phyloP scores from a whole-genome alignment of 2,113 vertebrate species.

The Stegostoma tigrinum region DNA sequence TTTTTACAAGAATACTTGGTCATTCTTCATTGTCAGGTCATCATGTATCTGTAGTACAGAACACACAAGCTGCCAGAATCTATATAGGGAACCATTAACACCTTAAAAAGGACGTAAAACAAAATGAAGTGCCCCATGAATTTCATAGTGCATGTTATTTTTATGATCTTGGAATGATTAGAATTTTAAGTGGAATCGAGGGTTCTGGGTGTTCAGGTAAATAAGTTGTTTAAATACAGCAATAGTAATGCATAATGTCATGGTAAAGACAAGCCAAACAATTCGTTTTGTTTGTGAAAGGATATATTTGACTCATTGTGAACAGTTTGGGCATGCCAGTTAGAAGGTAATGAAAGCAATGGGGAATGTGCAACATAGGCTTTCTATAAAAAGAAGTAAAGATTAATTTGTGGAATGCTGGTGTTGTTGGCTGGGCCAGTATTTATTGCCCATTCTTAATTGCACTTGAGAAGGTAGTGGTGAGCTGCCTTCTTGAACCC shows the following conservation, averaged over 20 bases:
- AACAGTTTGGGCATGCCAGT: neutral
- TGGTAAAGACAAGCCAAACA: neutral
- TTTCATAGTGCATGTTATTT: neutral
- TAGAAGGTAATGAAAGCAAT: neutral
- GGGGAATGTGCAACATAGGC: neutral
- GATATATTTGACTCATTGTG: neutral
- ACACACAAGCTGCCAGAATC: no score
- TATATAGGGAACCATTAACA: neutral
- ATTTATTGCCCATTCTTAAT: no score
- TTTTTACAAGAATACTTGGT: neutral
- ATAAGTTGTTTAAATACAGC: neutral
- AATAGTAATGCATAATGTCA: neutral
- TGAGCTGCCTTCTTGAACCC: no score
- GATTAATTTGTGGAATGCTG: no score
- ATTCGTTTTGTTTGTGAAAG: neutral
- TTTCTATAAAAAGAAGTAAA: no score
- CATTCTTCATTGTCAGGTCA: neutral
- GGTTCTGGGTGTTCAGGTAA: neutral
- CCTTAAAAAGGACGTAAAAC: neutral
- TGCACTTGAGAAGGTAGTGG: no score
- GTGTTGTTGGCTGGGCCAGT: no score
- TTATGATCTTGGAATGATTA: neutral
- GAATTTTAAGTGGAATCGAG: neutral
- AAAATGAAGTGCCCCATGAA: neutral
- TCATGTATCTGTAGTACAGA: neutral